Conservation (phyloP, 2,797 vertebrate genomes). For the Pogonophryne albipinna region DNA sequence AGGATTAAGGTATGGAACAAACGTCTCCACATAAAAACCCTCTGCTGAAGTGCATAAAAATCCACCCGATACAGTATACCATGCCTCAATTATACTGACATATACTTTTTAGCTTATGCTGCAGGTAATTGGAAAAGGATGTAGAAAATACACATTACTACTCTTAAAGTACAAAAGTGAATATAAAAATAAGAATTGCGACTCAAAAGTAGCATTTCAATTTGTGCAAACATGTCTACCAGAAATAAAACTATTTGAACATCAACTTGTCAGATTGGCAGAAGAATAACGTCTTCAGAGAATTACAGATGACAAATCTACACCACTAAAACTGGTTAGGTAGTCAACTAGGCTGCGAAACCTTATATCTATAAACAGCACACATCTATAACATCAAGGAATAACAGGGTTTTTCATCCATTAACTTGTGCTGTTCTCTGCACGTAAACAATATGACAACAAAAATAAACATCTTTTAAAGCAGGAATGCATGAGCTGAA, state of each 20-base stretch:
- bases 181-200: conserved; percentile 76
- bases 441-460: conserved; percentile 53
- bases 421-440: conserved; percentile 49
- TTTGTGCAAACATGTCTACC: conserved; percentile 81
- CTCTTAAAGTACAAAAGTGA: conserved; percentile 74
- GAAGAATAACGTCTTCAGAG: conserved; percentile 48
- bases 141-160: conserved; percentile 69
- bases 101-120: conserved; percentile 82
- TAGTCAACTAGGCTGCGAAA: conserved; percentile 72
- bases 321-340: conserved; percentile 79
- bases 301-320: conserved; percentile 59
- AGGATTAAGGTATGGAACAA: conserved; percentile 42
- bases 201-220: conserved; percentile 75
- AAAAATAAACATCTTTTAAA: conserved; percentile 54
- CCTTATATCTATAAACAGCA: conserved; percentile 64
- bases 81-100: conserved; percentile 58
- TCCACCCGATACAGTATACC: conserved; percentile 67
- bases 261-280: conserved; percentile 70
- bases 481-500: conserved; percentile 63
- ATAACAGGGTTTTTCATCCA: conserved; percentile 32
- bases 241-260: conserved; percentile 71
- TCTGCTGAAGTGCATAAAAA: conserved; percentile 80
- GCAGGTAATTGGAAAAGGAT: conserved; percentile 67
- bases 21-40: conserved; percentile 46
- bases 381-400: conserved; percentile 49